phyloP scores from a whole-genome alignment of 2,888 invertebrate genomes.

The Eristalis arbustorum region DNA sequence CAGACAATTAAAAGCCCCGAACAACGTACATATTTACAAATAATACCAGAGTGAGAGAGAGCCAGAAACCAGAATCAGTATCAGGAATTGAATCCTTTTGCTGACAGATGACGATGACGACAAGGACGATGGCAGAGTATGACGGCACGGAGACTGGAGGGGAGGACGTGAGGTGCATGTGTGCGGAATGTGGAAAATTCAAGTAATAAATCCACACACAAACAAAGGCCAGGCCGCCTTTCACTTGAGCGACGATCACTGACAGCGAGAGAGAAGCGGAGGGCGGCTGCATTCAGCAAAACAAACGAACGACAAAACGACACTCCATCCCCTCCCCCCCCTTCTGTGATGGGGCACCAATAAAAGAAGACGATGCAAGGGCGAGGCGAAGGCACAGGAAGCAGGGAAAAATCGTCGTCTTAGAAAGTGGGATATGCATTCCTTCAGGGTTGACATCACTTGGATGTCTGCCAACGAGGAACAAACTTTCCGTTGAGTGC shows the following conservation, averaged over 20 bases:
- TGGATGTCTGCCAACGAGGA: conserved; percentile 63
- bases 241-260: background rate
- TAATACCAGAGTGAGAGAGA: background rate
- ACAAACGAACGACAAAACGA: conserved; percentile 12
- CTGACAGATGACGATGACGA: conserved; percentile 2
- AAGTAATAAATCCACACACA: conserved; percentile 42
- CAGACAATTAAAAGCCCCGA: conserved; percentile 10
- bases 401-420: background rate
- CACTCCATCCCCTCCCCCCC: conserved; percentile 10
- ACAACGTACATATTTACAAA: conserved; percentile 8
- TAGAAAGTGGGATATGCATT: conserved; percentile 60
- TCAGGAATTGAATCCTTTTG: conserved; percentile 40
- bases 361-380: conserved; percentile 8
- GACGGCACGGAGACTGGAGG: background rate
- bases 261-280: too few relatives aligned
- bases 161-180: conserved; percentile 16
- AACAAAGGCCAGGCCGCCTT: conserved; percentile 25
- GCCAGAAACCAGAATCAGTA: conserved; percentile 5
- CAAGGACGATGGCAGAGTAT: background rate
- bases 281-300: conserved; percentile 35
- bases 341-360: conserved; percentile 38
- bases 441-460: conserved; percentile 62
- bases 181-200: conserved; percentile 21
- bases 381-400: background rate
- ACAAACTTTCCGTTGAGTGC: conserved; percentile 63